These are phyloP conservation scores for Anas bernieri DNA, from an alignment of 2,797 vertebrate genomes.

Conservation along the genomic window DNA sequence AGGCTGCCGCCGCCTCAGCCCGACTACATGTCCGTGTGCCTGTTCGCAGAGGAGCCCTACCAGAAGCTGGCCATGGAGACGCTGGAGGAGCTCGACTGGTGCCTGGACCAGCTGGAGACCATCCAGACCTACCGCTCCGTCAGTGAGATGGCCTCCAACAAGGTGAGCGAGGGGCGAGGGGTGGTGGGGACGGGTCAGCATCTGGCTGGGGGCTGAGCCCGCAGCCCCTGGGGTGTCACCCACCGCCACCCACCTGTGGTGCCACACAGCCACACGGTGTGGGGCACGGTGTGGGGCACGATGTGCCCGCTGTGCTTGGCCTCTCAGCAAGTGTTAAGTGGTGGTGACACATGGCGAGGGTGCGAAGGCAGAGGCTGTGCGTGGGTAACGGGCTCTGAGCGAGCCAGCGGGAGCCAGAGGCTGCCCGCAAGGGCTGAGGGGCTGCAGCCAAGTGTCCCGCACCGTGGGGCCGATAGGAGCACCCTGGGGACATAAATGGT, in stretches of 20 bases:
- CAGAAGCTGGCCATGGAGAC: constrained; percentile 98
- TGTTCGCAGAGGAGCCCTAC: constrained; percentile 96
- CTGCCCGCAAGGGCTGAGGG: neutral
- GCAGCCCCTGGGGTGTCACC: too few relatives aligned
- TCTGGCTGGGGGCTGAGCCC: too few relatives aligned
- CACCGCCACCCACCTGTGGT: too few relatives aligned
- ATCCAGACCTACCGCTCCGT: constrained; percentile 98
- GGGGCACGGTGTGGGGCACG: too few relatives aligned
- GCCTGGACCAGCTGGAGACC: constrained; percentile 96
- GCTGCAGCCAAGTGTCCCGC: neutral
- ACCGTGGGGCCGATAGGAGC: neutral
- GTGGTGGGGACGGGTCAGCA: too few relatives aligned
- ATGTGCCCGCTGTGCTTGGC: neutral
- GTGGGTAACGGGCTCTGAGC: accelerated
- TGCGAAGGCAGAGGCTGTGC: neutral
- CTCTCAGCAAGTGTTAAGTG: neutral
- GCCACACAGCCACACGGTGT: too few relatives aligned
- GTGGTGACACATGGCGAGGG: neutral
- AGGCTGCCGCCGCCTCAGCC: constrained; percentile 82
- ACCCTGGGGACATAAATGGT: neutral
- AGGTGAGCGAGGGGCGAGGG: constrained; percentile 82
- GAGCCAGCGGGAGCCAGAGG: neutral
- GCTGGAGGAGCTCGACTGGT: constrained; percentile 98
- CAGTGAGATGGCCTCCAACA: constrained; percentile 98
- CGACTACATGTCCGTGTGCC: constrained; percentile 91